Conservation (phyloP, 2,888 invertebrate genomes). For the Auanema sp. region DNA sequence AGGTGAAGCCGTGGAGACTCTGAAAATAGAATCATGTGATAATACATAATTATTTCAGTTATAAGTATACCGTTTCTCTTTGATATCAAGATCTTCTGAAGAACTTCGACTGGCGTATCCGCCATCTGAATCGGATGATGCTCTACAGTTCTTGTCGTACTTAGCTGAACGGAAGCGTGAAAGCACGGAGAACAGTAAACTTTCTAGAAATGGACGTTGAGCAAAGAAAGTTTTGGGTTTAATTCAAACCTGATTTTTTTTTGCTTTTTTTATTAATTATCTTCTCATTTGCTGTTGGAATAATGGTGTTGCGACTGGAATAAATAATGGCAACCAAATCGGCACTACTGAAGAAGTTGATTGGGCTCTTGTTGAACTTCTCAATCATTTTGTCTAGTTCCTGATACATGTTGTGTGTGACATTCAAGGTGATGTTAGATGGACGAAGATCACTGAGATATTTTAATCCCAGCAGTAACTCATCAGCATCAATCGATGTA, state of each 20-base stretch:
- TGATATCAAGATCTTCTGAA: conserved; percentile 41
- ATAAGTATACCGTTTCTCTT: conserved; percentile 7
- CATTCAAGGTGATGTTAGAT: conserved; percentile 23
- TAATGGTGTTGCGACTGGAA: not conserved
- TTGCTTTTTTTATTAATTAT: conserved; percentile 10
- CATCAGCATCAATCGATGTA: conserved; percentile 33
- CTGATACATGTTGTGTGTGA: conserved; percentile 7
- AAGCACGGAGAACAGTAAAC: conserved; percentile 27
- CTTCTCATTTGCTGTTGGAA: not conserved
- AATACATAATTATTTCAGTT: not conserved
- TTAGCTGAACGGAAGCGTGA: conserved; percentile 34
- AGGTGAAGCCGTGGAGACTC: not conserved
- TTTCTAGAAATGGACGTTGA: conserved; percentile 9
- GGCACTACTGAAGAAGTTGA: conserved; percentile 20
- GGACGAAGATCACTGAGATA: conserved; percentile 37
- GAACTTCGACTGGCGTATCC: conserved; percentile 46
- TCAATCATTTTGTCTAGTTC: conserved; percentile 10
- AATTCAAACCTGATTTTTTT: conserved; percentile 3
- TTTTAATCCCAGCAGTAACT: conserved; percentile 37
- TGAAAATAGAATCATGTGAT: not conserved
- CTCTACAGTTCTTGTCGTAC: conserved; percentile 29
- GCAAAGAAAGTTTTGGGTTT: not conserved
- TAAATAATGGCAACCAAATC: conserved; percentile 14
- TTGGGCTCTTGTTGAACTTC: conserved; percentile 15
- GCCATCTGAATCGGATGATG: conserved; percentile 38